Conservation (phyloP, 1,140 invertebrate species). For the Drosophila subobscura region DNA sequence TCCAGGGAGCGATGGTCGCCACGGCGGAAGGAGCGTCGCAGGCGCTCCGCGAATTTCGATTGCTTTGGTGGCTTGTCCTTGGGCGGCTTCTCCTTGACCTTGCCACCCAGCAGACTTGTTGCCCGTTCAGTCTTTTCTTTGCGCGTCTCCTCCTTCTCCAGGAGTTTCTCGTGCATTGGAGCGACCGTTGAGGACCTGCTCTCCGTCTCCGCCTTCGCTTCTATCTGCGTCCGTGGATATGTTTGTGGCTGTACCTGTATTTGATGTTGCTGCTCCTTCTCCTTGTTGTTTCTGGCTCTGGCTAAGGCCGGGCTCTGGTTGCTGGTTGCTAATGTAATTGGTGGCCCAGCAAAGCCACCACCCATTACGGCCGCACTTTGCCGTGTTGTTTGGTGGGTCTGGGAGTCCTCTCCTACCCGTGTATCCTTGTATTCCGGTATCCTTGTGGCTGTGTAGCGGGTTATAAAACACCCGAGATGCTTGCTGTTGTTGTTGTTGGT, state of each 20-base stretch:
- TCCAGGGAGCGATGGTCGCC: slow-evolving; percentile 74
- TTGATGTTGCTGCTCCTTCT: too few species aligned
- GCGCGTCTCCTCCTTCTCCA: slow-evolving; percentile 68
- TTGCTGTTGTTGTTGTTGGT: neutral
- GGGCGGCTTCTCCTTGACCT: slow-evolving; percentile 59
- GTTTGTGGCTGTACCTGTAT: neutral
- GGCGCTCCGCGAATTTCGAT: slow-evolving; percentile 72
- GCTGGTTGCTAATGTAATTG: slow-evolving; percentile 63
- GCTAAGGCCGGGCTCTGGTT: slow-evolving; percentile 32
- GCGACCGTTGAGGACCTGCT: too few species aligned
- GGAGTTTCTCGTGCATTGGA: slow-evolving; percentile 77
- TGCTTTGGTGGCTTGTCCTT: slow-evolving; percentile 66
- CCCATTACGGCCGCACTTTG: slow-evolving; percentile 73
- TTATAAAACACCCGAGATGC: neutral
- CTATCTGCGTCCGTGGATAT: neutral
- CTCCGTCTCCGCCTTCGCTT: neutral
- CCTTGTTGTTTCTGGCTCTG: neutral
- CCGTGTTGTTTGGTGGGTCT: slow-evolving; percentile 23
- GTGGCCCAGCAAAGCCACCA: slow-evolving; percentile 76
- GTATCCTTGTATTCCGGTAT: too few species aligned
- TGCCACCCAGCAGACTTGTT: slow-evolving; percentile 57
- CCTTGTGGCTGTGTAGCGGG: too few species aligned
- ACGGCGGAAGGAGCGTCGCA: slow-evolving; percentile 74
- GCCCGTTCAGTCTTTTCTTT: slow-evolving; percentile 72
- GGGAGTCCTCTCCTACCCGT: neutral